Conservation (phyloP, 2,797 vertebrate species). For the Halcyon badia region DNA sequence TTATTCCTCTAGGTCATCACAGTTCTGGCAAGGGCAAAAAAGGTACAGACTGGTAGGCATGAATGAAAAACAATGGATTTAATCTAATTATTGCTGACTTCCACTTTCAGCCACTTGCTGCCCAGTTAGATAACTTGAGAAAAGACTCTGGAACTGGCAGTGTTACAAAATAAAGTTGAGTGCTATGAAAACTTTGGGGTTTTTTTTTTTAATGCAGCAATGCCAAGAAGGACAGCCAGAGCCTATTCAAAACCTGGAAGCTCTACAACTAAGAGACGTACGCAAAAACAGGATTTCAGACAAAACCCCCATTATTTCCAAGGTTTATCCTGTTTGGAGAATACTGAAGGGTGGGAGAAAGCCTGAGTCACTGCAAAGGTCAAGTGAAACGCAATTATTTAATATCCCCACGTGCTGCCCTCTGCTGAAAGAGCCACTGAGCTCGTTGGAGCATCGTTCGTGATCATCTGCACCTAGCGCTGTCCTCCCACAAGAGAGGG, state of each 20-base stretch:
- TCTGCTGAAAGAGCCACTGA: conserved; percentile 2
- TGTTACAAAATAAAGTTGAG: background rate
- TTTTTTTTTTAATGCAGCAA: background rate
- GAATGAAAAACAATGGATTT: background rate
- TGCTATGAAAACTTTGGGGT: background rate
- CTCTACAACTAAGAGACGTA: background rate
- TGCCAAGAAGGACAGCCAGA: background rate
- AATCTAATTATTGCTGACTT: background rate
- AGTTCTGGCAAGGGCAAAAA: background rate
- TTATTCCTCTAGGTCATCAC: background rate
- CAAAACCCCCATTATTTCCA: background rate
- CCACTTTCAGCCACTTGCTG: background rate
- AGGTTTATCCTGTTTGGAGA: background rate
- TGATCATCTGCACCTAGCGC: background rate
- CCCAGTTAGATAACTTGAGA: background rate
- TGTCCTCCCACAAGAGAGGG: background rate
- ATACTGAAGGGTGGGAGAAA: background rate
- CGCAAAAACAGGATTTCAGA: background rate
- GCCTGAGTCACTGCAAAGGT: conserved; percentile 23
- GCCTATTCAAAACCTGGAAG: background rate
- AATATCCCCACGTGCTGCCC: conserved; percentile 19
- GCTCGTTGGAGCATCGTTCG: background rate
- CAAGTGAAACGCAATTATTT: background rate
- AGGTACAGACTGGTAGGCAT: background rate
- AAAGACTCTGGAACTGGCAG: background rate